A percentile compares a stretch with the other conserved stretches of the same genome.
Evolutionary conservation across 2,797 vertebrate species (phyloP).

Genomic region (Nyctalus aviator): DNA sequence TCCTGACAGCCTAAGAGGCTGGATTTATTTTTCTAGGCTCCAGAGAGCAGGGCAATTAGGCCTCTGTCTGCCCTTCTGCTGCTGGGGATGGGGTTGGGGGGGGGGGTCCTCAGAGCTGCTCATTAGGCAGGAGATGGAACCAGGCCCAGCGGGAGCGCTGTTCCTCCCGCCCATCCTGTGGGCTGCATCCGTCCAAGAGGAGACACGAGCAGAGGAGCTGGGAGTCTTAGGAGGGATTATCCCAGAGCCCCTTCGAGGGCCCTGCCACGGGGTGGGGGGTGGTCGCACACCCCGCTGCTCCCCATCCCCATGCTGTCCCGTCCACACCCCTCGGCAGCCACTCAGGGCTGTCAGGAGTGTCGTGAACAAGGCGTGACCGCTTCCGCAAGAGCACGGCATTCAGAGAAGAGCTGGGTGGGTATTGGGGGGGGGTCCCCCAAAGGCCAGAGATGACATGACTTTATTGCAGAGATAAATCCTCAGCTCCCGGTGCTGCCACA

Average conservation of each 20-base stretch:
- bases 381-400: neutral
- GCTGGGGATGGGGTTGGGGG: neutral
- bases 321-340: neutral
- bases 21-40: constrained; percentile 71
- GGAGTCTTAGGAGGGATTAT: neutral
- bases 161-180: neutral
- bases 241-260: neutral
- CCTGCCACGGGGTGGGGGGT: neutral
- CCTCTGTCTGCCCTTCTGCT: constrained; percentile 63
- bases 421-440: neutral
- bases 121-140: constrained; percentile 40
- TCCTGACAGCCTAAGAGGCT: constrained; percentile 72
- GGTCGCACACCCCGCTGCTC: neutral
- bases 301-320: neutral
- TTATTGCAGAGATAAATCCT: neutral
- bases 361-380: neutral
- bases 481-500: neutral
- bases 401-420: neutral
- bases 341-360: neutral
- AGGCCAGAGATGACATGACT: neutral
- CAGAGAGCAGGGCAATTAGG: constrained; percentile 72
- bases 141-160: neutral
- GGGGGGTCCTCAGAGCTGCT: neutral
- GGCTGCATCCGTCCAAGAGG: neutral
- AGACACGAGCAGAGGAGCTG: neutral